phyloP scores from a whole-genome alignment of 2,797 vertebrate species.

The Chanos chanos region DNA sequence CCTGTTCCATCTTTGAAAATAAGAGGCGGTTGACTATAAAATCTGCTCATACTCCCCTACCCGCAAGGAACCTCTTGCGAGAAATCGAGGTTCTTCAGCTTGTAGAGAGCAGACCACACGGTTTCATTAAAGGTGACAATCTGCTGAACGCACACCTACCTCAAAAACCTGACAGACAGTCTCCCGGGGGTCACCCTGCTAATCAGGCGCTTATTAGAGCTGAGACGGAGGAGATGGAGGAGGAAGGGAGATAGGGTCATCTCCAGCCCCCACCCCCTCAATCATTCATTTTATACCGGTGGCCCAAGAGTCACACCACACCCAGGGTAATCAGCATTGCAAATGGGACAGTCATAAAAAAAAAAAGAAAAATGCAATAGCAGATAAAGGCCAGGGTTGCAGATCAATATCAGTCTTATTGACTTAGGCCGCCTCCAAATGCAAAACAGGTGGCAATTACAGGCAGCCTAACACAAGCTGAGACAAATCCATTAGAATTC shows the following conservation, averaged over 20 bases:
- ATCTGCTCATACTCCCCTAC: too few species aligned
- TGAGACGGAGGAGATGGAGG: neutral
- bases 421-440: conserved; percentile 39
- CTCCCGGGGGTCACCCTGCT: conserved; percentile 12
- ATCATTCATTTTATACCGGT: neutral
- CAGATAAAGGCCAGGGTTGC: conserved; percentile 29
- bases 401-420: conserved; percentile 46
- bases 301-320: conserved; percentile 26
- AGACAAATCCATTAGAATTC: conserved; percentile 12
- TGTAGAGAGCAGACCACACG: too few species aligned
- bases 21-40: too few species aligned
- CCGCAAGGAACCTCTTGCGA: too few species aligned
- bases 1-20: too few species aligned
- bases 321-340: conserved; percentile 43
- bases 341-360: too few species aligned
- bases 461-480: neutral
- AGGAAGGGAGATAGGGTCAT: neutral
- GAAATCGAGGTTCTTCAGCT: too few species aligned
- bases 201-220: conserved; percentile 26
- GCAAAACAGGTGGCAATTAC: conserved; percentile 48
- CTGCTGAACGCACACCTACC: neutral
- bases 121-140: too few species aligned
- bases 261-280: neutral
- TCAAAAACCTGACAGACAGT: neutral
- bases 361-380: conserved; percentile 11